Evolutionary conservation across 2,113 vertebrate genomes (phyloP).

Genomic region (Entosphenus tridentatus): DNA sequence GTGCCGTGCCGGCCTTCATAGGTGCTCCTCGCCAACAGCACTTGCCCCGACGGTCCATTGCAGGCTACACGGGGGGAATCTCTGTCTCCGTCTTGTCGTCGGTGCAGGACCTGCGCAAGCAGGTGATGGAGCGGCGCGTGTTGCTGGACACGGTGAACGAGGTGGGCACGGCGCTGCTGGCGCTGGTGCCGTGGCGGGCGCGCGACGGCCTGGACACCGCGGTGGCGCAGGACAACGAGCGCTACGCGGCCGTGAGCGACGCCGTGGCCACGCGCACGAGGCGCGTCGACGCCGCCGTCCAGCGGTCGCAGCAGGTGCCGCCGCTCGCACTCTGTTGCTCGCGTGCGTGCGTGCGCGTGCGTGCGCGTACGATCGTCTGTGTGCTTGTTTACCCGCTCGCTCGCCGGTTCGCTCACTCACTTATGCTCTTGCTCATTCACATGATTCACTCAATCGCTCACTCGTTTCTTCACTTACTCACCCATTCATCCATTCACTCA

Average conservation of each 20-base stretch:
- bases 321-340: too few species aligned
- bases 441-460: not conserved
- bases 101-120: conserved; percentile 66
- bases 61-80: too few species aligned
- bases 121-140: conserved; percentile 70
- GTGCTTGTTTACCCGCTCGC: too few species aligned
- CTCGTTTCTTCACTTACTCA: conserved; percentile 7
- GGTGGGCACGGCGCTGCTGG: conserved; percentile 68
- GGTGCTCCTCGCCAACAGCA: too few species aligned
- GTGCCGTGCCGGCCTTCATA: too few species aligned
- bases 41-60: too few species aligned
- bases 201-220: conserved; percentile 75
- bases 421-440: too few species aligned
- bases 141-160: conserved; percentile 87
- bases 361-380: too few species aligned
- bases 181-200: conserved; percentile 83
- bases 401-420: too few species aligned
- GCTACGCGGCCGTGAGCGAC: conserved; percentile 56
- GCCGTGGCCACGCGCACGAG: conserved; percentile 66
- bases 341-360: too few species aligned
- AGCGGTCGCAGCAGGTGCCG: conserved; percentile 79
- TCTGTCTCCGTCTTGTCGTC: not conserved
- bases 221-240: conserved; percentile 68
- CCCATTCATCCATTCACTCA: conserved; percentile 2
- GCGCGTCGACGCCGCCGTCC: conserved; percentile 86